Percentiles rank a stretch among this genome's conserved stretches.
Evolutionary conservation across 2,888 invertebrate species (phyloP).

Genomic region (Rhagophthalmus giganteus): DNA sequence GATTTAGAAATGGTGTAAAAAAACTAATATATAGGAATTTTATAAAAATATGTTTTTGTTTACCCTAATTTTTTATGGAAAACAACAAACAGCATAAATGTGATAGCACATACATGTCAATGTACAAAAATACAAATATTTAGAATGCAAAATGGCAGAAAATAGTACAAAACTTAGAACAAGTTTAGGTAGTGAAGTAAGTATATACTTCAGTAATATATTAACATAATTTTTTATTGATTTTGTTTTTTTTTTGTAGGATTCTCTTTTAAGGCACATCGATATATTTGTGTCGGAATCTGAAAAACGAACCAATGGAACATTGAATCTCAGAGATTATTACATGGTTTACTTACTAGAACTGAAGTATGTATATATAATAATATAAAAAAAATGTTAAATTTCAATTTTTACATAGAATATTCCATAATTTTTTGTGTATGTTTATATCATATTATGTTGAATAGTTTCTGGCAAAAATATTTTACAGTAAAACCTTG

Average conservation of each 20-base stretch:
- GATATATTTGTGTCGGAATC: constrained; percentile 77
- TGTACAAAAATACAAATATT: neutral
- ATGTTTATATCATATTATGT: neutral
- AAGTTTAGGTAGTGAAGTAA: constrained; percentile 25
- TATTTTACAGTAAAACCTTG: neutral
- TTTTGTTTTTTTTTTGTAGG: constrained; percentile 56
- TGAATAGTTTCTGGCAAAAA: neutral
- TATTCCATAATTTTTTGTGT: neutral
- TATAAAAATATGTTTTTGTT: neutral
- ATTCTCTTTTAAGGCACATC: constrained; percentile 69
- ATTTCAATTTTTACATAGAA: neutral
- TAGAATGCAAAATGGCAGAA: constrained; percentile 25
- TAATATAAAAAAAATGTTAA: neutral
- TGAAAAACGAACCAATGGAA: constrained; percentile 75
- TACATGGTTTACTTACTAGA: constrained; percentile 79
- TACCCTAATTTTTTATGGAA: no score
- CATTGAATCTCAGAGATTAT: constrained; percentile 74
- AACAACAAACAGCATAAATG: no score
- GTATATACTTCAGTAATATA: neutral
- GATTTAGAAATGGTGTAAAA: no score
- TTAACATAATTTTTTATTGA: neutral
- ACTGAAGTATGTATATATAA: constrained; percentile 64
- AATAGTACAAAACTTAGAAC: constrained; percentile 17
- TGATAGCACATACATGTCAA: neutral
- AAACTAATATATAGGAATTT: neutral